Percentiles rank a stretch among this genome's conserved stretches.
Conservation (phyloP, 2,888 invertebrate species). For the Trissolcus brochymenae region DNA sequence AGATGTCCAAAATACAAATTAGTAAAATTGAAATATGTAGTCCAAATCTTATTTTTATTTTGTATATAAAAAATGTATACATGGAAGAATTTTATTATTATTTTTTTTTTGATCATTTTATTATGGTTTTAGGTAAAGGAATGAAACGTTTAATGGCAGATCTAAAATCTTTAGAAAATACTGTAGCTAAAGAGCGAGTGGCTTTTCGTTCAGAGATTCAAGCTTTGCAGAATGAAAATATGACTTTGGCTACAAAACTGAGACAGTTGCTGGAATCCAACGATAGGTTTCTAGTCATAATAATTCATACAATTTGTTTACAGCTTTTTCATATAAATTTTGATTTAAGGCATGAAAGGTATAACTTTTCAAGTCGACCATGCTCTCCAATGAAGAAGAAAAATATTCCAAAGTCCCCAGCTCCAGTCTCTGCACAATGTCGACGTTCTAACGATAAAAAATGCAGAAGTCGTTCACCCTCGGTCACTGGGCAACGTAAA, state of each 20-base stretch:
- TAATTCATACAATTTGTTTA: too few relatives aligned
- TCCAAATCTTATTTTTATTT: too few relatives aligned
- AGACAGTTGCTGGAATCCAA: conserved; percentile 59
- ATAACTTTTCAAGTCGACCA: conserved; percentile 6
- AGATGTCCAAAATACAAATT: too few relatives aligned
- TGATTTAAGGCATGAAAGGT: conserved; percentile 25
- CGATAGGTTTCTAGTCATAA: conserved; percentile 11
- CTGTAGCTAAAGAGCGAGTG: conserved; percentile 74
- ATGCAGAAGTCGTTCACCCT: conserved; percentile 65
- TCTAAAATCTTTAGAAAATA: conserved; percentile 75
- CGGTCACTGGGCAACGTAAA: conserved; percentile 61
- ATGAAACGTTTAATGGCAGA: conserved; percentile 70
- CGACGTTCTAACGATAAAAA: conserved; percentile 50
- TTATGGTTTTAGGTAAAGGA: conserved; percentile 59
- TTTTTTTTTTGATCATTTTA: too few relatives aligned
- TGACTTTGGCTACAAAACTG: conserved; percentile 69
- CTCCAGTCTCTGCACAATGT: conserved; percentile 56
- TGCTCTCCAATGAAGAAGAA: conserved; percentile 58
- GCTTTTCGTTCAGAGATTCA: conserved; percentile 75
- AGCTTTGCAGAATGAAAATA: conserved; percentile 75
- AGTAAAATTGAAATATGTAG: too few relatives aligned
- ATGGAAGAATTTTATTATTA: too few relatives aligned
- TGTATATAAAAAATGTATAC: background rate
- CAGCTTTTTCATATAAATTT: too few relatives aligned
- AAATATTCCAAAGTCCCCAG: conserved; percentile 45